Percentiles rank a stretch among this genome's conserved stretches.
Conservation (phyloP, 2,888 invertebrate species). For the Argynnis bischoffii region DNA sequence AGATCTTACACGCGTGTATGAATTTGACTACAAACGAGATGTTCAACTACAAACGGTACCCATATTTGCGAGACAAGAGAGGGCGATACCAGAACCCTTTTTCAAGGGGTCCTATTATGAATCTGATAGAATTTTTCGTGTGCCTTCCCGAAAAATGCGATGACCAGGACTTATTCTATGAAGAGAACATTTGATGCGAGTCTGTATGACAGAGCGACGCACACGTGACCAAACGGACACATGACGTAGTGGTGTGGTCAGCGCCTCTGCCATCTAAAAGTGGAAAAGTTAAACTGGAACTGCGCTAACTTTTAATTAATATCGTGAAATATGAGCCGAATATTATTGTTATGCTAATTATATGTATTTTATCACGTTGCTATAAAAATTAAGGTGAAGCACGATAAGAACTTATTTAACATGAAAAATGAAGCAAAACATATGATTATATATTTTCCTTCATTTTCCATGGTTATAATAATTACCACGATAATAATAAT, state of each 20-base stretch:
- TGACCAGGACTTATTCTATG: slow-evolving; percentile 87
- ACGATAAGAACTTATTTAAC: too few species aligned
- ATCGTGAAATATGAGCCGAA: background rate
- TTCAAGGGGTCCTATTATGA: slow-evolving; percentile 92
- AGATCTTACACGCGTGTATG: slow-evolving; percentile 95
- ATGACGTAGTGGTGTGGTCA: slow-evolving; percentile 38
- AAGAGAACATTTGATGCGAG: slow-evolving; percentile 81
- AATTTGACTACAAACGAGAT: slow-evolving; percentile 97
- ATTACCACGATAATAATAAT: too few species aligned
- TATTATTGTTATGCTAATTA: background rate
- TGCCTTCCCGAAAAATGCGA: slow-evolving; percentile 91
- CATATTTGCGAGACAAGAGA: slow-evolving; percentile 93
- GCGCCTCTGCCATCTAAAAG: slow-evolving; percentile 27
- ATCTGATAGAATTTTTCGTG: slow-evolving; percentile 94
- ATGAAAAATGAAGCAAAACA: too few species aligned
- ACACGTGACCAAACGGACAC: slow-evolving; percentile 34
- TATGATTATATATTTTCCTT: too few species aligned
- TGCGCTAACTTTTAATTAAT: slow-evolving; percentile 23
- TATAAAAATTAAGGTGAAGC: too few species aligned
- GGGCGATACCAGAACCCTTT: slow-evolving; percentile 96
- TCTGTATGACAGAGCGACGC: slow-evolving; percentile 38
- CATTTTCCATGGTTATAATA: too few species aligned
- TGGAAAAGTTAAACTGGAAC: slow-evolving; percentile 28
- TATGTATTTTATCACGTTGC: too few species aligned
- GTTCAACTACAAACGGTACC: slow-evolving; percentile 96